Evolutionary conservation across 2,797 vertebrate species (phyloP), one percentile per base, ranked within the genome.

Genomic region (Pempheris klunzingeri): DNA sequence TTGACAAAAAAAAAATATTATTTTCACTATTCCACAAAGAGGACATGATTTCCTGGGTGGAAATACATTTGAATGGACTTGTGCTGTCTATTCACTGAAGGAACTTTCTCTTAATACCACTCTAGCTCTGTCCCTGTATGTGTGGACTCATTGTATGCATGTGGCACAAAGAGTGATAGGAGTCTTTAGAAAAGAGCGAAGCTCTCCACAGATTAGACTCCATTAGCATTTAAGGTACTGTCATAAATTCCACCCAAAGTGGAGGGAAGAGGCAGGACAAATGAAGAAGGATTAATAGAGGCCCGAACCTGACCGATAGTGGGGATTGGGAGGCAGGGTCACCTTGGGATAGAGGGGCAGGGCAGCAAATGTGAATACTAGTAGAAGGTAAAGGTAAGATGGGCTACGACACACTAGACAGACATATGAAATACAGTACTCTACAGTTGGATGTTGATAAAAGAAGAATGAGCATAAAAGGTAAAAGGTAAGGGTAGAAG

Each of bases 141-240:
- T 89, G 89, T 91, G 85, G 82, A 83, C 81, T 92, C 86, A 91
- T 92, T 91, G 92, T 92, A 86, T 81, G 82, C 81, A 80, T 66
- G 81, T 87, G 89, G 89, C 92, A 92, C 88, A 91, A 92, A 92
- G 92, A 93, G 88, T 92, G 93, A 94, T 94, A 92, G 92, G 90
- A 94, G 92, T 94, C 93, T 93, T 93, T 93, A 93, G 89, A 94
- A 94, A 91, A 92, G 92, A 92, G 87, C 78, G 65, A 87, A 86
- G 88, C 93, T 90, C 88, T 91, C 84, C 86, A 87, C 90, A 95
- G 93, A 94, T 95, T 94, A 93, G 93, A 92, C 89, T 70, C 90
- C 90, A 94, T 94, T 95, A 94, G 93, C 94, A 95, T 95, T 95
- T 94, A 93, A 95, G 94, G 93, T 93, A 92, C 92, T 92, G 93